Conservation (phyloP, 2,888 invertebrate species). For the Mycalesis mineus region DNA sequence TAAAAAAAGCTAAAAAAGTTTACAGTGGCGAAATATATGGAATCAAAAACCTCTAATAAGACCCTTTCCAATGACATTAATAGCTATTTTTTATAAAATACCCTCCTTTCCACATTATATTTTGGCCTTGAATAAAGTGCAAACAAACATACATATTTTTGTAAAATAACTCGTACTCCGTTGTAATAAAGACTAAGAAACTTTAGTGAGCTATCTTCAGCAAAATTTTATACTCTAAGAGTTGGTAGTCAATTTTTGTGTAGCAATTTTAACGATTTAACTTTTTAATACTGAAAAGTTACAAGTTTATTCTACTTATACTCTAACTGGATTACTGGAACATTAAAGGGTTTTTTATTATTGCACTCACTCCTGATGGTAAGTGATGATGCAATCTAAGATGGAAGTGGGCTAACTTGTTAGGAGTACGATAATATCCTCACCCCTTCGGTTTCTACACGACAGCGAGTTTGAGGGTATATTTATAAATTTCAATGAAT, state of each 20-base stretch:
- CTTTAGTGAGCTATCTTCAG: neutral
- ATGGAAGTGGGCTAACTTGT: too few species aligned
- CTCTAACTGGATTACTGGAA: too few species aligned
- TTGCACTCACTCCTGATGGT: too few species aligned
- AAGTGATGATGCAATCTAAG: too few species aligned
- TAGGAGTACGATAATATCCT: too few species aligned
- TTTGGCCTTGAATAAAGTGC: neutral
- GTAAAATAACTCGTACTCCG: neutral
- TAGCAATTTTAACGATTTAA: too few species aligned
- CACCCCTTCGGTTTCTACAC: too few species aligned
- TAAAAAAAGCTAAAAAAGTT: neutral
- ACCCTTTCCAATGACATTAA: conserved; percentile 1
- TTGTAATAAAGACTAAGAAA: neutral
- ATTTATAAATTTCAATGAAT: too few species aligned
- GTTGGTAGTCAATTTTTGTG: neutral
- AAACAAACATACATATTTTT: neutral
- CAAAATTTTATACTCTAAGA: neutral
- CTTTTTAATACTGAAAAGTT: too few species aligned
- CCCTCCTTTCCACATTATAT: neutral
- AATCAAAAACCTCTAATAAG: conserved; percentile 3
- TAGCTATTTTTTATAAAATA: conserved; percentile 1
- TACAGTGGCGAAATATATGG: neutral
- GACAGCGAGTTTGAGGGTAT: too few species aligned
- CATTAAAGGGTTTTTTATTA: too few species aligned
- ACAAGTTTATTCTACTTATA: too few species aligned